Evolutionary conservation across 2,797 vertebrate genomes (phyloP).

Genomic region (Gallinago solitaria): DNA sequence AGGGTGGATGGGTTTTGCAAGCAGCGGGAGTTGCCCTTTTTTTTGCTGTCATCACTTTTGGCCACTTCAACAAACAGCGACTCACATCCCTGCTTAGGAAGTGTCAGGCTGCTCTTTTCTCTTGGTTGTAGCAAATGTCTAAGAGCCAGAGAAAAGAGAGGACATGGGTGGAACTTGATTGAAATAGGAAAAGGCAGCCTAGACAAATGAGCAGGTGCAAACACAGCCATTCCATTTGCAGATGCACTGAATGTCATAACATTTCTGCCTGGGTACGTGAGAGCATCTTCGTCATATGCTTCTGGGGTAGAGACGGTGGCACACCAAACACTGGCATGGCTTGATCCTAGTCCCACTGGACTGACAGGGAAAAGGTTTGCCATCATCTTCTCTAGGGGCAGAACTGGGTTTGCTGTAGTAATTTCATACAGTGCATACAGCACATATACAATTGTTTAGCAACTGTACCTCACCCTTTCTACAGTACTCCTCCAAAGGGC

Average conservation of each 20-base stretch:
- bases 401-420: background rate
- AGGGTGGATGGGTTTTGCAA: background rate
- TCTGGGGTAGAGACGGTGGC: background rate
- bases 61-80: background rate
- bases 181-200: conserved; percentile 60
- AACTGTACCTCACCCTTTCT: background rate
- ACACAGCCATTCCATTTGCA: conserved; percentile 47
- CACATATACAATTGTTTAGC: background rate
- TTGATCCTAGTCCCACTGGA: background rate
- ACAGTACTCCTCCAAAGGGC: background rate
- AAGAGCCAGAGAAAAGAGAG: background rate
- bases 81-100: background rate
- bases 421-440: background rate
- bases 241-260: conserved; percentile 8
- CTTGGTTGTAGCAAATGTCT: background rate
- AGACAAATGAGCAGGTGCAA: conserved; percentile 59
- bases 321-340: background rate
- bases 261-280: background rate
- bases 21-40: background rate
- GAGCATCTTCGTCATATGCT: background rate
- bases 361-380: background rate
- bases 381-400: background rate
- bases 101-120: background rate
- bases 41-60: background rate
- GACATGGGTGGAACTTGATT: conserved; percentile 24